phyloP scores from a whole-genome alignment of 2,113 vertebrate species.

The Percopsis transmontana region DNA sequence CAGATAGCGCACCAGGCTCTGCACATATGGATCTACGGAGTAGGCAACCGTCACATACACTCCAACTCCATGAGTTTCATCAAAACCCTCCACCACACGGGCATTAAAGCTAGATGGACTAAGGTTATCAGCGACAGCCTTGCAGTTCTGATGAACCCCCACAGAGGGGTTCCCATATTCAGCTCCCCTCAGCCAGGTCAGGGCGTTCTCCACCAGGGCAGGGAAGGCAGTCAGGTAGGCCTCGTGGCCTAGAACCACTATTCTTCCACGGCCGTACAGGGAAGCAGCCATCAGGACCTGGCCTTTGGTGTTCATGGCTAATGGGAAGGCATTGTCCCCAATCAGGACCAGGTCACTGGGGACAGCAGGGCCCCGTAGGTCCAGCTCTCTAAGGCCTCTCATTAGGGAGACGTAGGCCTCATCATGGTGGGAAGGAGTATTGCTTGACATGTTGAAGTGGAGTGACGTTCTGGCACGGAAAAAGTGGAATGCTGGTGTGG shows the following conservation, averaged over 20 bases:
- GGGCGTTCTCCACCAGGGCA: conserved; percentile 80
- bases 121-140: conserved; percentile 74
- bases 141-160: conserved; percentile 71
- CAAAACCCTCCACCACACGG: conserved; percentile 58
- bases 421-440: conserved; percentile 14
- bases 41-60: conserved; percentile 84
- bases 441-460: conserved; percentile 33
- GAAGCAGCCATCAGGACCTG: conserved; percentile 80
- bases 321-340: conserved; percentile 74
- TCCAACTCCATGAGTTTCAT: conserved; percentile 55
- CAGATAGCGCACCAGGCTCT: conserved; percentile 79
- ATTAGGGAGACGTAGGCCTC: conserved; percentile 64
- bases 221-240: conserved; percentile 76
- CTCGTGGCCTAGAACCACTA: conserved; percentile 86
- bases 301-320: conserved; percentile 72
- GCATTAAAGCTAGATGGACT: conserved; percentile 42
- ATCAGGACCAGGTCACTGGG: conserved; percentile 72
- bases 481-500: not conserved
- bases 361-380: conserved; percentile 43
- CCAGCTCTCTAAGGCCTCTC: conserved; percentile 65
- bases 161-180: conserved; percentile 54
- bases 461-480: not conserved
- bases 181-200: conserved; percentile 84
- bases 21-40: conserved; percentile 47
- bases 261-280: conserved; percentile 77